phyloP scores from a whole-genome alignment of 2,888 invertebrate genomes.

The Gnatocerus cornutus region DNA sequence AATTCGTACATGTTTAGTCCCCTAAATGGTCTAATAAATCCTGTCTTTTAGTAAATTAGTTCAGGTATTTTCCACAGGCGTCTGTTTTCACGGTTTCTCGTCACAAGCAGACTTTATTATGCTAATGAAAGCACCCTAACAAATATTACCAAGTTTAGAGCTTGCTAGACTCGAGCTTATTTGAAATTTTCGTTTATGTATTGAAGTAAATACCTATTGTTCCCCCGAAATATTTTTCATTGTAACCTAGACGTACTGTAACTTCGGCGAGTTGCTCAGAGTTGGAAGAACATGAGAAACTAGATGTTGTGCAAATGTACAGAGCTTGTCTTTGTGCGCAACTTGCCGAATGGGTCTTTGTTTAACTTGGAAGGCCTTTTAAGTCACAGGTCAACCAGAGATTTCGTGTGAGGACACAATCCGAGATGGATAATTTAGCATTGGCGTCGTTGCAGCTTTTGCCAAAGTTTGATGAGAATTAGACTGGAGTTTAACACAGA shows the following conservation, averaged over 20 bases:
- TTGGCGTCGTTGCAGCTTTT: constrained; percentile 12
- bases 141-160: constrained; percentile 37
- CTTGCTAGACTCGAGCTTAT: constrained; percentile 7
- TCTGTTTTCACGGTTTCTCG: constrained; percentile 21
- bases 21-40: constrained; percentile 18
- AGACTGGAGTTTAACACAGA: neutral
- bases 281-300: constrained; percentile 33
- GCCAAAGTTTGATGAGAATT: constrained; percentile 33
- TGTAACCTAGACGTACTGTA: constrained; percentile 14
- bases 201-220: constrained; percentile 22
- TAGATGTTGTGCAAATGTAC: constrained; percentile 38
- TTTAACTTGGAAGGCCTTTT: constrained; percentile 43
- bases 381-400: constrained; percentile 44
- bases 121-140: constrained; percentile 18
- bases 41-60: constrained; percentile 42
- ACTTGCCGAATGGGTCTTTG: constrained; percentile 38
- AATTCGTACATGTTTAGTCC: constrained; percentile 20
- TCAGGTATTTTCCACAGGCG: constrained; percentile 32
- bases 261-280: constrained; percentile 9
- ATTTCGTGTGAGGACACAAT: constrained; percentile 31
- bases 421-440: constrained; percentile 38
- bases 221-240: constrained; percentile 15
- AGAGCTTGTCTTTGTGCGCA: constrained; percentile 32
- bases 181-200: constrained; percentile 12
- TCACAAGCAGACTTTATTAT: constrained; percentile 38